Conservation (phyloP, 2,113 vertebrate species). For the Pseudorectes ferrugineus region DNA sequence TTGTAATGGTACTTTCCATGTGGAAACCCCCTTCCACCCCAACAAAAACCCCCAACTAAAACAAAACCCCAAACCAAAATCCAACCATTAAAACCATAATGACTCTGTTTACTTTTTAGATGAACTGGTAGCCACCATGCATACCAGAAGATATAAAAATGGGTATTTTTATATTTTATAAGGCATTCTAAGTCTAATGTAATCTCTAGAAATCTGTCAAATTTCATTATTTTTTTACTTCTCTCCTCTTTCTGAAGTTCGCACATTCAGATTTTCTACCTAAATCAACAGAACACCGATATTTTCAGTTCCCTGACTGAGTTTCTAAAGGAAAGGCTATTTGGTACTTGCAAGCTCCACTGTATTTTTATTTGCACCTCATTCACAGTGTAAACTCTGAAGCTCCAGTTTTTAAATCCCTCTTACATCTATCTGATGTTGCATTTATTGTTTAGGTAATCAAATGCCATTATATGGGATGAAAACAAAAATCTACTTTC, state of each 20-base stretch:
- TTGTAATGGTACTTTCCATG: not conserved
- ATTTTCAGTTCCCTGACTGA: not conserved
- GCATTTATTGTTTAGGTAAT: not conserved
- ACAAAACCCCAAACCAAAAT: not conserved
- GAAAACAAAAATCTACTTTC: constrained; percentile 53
- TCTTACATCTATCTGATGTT: not conserved
- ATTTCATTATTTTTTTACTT: not conserved
- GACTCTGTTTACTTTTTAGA: not conserved
- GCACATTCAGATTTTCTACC: not conserved
- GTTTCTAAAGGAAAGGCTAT: not conserved
- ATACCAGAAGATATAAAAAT: not conserved
- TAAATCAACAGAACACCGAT: not conserved
- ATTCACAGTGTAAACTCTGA: constrained; percentile 29
- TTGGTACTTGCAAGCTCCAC: not conserved
- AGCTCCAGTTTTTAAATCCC: constrained; percentile 32
- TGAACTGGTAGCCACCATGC: not conserved
- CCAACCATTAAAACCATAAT: not conserved
- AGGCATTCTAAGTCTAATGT: not conserved
- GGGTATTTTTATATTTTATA: not conserved
- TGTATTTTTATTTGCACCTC: constrained; percentile 52
- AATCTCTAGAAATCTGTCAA: not conserved
- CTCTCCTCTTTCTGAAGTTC: not conserved
- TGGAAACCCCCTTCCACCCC: fast-evolving
- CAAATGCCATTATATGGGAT: constrained; percentile 42
- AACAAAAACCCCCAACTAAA: not conserved